Conservation (phyloP, 1,140 invertebrate species). For the Ephestia elutella region DNA sequence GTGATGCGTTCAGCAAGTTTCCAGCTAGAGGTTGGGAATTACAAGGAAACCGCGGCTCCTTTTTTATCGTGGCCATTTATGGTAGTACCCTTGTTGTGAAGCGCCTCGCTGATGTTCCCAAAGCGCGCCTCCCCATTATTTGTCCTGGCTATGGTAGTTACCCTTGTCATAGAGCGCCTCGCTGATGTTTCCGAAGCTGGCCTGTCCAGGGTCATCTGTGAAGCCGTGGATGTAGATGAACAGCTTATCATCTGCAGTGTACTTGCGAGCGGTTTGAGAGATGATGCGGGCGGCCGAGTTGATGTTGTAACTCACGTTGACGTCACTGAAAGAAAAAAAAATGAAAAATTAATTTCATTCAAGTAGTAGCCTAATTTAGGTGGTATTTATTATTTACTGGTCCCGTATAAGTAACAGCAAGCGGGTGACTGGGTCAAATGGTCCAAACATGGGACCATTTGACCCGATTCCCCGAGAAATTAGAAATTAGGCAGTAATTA, state of each 20-base stretch:
- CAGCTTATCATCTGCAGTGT: constrained; percentile 30
- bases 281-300: constrained; percentile 25
- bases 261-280: constrained; percentile 19
- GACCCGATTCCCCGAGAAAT: too few relatives aligned
- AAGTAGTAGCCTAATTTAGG: too few relatives aligned
- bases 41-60: too few relatives aligned
- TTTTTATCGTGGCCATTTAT: too few relatives aligned
- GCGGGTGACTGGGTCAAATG: too few relatives aligned
- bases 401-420: too few relatives aligned
- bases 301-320: constrained; percentile 39
- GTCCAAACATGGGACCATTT: too few relatives aligned
- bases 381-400: too few relatives aligned
- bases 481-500: too few relatives aligned
- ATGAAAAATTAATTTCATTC: neutral
- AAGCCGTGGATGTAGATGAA: constrained; percentile 66
- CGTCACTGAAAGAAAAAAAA: constrained; percentile 15
- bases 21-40: too few relatives aligned
- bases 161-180: constrained; percentile 39
- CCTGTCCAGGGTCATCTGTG: constrained; percentile 52
- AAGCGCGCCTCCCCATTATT: constrained; percentile 38
- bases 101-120: constrained; percentile 40
- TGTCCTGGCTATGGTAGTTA: too few relatives aligned
- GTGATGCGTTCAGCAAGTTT: too few relatives aligned
- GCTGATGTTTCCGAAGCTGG: constrained; percentile 43
- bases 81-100: constrained; percentile 38